These are phyloP conservation scores for Hirtodrosophila confusa DNA, from an alignment of 2,888 invertebrate genomes.

Conservation along the genomic window DNA sequence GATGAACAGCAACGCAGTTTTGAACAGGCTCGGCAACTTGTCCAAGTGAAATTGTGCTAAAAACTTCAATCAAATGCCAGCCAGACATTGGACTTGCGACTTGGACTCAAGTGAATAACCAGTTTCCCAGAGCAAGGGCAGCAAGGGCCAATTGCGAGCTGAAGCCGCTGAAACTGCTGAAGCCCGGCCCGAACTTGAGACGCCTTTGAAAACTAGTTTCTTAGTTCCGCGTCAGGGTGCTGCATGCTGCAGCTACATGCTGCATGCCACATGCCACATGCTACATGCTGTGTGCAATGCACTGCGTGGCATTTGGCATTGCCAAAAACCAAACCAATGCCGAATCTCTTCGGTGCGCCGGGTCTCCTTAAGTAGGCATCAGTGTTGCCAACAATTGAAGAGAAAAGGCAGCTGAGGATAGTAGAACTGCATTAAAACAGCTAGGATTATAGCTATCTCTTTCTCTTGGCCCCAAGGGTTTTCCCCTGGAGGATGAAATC, in stretches of 20 bases:
- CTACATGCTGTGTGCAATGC: slow-evolving; percentile 1
- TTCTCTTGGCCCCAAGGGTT: too few species aligned
- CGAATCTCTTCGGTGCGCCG: slow-evolving; percentile 39
- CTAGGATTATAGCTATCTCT: too few species aligned
- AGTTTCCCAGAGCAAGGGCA: slow-evolving; percentile 38
- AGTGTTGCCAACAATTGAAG: slow-evolving; percentile 11
- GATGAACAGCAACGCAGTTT: slow-evolving; percentile 8
- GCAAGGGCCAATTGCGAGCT: slow-evolving; percentile 16
- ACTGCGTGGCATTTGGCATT: slow-evolving; percentile 30
- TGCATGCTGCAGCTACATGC: slow-evolving; percentile 2
- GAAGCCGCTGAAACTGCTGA: slow-evolving; percentile 9
- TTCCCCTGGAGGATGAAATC: too few species aligned
- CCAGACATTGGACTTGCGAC: slow-evolving; percentile 11
- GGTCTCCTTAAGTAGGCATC: slow-evolving; percentile 53
- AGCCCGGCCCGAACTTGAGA: slow-evolving; percentile 19
- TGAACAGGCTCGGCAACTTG: slow-evolving; percentile 14
- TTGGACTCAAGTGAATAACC: slow-evolving; percentile 40
- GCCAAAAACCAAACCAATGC: slow-evolving; percentile 37
- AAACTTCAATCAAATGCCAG: slow-evolving; percentile 69
- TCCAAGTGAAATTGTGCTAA: slow-evolving; percentile 53
- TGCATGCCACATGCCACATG: too few species aligned
- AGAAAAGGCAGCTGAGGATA: too few species aligned
- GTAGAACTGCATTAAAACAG: too few species aligned
- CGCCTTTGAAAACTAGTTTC: slow-evolving; percentile 61
- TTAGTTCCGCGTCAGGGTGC: slow-evolving; percentile 63